Base-by-base conservation (phyloP, 2,888 invertebrate genomes). In the Polydrusus pterygomalis region DNA sequence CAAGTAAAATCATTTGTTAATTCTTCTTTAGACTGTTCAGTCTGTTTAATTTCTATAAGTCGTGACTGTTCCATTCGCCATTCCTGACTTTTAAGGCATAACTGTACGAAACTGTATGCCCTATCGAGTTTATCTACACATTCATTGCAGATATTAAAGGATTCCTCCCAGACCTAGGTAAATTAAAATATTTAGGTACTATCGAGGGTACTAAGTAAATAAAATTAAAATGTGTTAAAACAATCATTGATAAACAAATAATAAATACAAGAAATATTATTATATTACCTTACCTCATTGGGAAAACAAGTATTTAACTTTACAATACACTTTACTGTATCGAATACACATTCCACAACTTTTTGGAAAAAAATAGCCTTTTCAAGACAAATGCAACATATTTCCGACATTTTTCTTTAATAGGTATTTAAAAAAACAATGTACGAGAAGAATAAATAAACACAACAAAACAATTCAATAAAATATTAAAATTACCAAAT, bases 371-470 rank as follows among this genome's bases (percentile, higher is more conserved):
- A 64, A 13, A 51, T 25, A 11, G 72, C 67, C 56, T 77, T 78
- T 75, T 80, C 78, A 10, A 81, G 72, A 64, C 82, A 82, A 65
- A 82, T 77, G 70, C 80, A 82, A 70, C 82, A 82, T 67, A 75
- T 79, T 64, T 79, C 78, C 34, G 70, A 40, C 11, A 77, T 70
- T 58, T 80, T 76, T 78, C 17, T 11, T 10, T 18, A 49, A 18
- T 3, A 49, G n/a, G n/a, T n/a, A n/a, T 71, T 43, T 43, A n/a
- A n/a, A n/a, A n/a, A n/a, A n/a, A n/a, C n/a, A n/a, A n/a, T 43
- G 40, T 34, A n/a, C 5, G 2, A 17, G 45, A 45, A 30, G 49
- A 18, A 15, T 30, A 64, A 18, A 25, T 47, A 64, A 47, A 45
- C 45, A 64, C 20, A 62, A 25, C 25, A 64, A 45, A 25, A 25